Evolutionary conservation across 2,888 invertebrate genomes (phyloP).

Genomic region (Drosophila limbata): DNA sequence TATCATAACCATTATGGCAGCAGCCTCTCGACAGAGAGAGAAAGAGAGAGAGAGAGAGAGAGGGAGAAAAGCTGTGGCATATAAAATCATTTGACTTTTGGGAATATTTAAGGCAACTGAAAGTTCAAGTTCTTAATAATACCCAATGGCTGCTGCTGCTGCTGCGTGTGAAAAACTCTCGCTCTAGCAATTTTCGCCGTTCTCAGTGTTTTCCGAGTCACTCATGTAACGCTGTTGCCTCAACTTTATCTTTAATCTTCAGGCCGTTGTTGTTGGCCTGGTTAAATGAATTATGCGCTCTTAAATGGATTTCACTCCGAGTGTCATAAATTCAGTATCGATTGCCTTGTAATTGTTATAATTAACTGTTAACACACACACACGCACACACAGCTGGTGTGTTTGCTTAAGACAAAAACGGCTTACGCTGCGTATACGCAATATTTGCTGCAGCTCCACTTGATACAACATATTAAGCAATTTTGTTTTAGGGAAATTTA

Average conservation of each 20-base stretch:
- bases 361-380: constrained; percentile 43
- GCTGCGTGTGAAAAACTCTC: neutral
- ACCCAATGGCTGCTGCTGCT: constrained; percentile 13
- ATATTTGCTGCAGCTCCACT: constrained; percentile 26
- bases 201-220: neutral
- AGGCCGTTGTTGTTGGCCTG: constrained; percentile 16
- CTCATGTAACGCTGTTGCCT: constrained; percentile 17
- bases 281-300: constrained; percentile 57
- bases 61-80: constrained; percentile 1
- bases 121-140: constrained; percentile 36
- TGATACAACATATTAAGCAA: constrained; percentile 40
- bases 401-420: constrained; percentile 42
- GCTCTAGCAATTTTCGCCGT: neutral
- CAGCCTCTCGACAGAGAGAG: neutral
- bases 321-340: constrained; percentile 58
- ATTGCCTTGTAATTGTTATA: constrained; percentile 63
- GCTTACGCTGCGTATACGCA: constrained; percentile 49
- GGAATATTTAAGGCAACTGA: constrained; percentile 33
- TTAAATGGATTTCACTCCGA: constrained; percentile 52
- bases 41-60: neutral
- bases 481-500: constrained; percentile 51
- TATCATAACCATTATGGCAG: constrained; percentile 52
- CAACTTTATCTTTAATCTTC: constrained; percentile 41
- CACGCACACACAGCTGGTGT: neutral
- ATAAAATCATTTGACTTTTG: constrained; percentile 40